phyloP scores from a whole-genome alignment of 2,113 vertebrate species.

The Athene cunicularia region DNA sequence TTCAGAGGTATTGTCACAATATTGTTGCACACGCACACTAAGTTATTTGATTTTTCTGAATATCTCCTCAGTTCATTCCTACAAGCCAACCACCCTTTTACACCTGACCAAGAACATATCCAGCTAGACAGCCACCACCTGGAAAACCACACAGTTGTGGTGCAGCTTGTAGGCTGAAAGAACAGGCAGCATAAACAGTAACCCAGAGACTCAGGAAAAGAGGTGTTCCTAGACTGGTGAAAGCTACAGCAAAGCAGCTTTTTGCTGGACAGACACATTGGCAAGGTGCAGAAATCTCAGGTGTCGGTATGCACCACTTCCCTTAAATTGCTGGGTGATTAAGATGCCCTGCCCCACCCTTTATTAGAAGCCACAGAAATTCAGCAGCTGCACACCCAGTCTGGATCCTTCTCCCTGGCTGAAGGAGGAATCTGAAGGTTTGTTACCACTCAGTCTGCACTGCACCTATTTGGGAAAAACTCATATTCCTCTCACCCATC shows the following conservation, averaged over 20 bases:
- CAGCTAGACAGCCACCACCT: background rate
- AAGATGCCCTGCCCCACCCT: background rate
- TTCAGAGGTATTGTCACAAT: background rate
- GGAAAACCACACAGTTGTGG: background rate
- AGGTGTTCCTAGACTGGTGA: background rate
- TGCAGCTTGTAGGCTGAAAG: background rate
- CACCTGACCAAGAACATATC: accelerated
- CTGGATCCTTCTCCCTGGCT: background rate
- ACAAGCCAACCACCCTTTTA: background rate
- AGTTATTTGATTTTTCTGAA: background rate
- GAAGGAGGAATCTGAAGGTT: background rate
- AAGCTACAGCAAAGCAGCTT: background rate
- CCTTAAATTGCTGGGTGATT: background rate
- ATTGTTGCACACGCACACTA: background rate
- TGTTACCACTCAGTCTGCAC: background rate
- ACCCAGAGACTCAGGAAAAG: background rate
- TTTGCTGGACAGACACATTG: background rate
- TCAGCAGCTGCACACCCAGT: background rate
- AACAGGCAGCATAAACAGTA: background rate
- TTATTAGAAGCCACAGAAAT: background rate
- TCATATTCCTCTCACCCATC: background rate
- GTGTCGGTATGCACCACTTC: background rate
- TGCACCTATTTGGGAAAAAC: background rate
- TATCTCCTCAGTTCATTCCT: background rate
- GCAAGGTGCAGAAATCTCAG: background rate